Base-by-base conservation (phyloP, 2,797 vertebrate genomes). In the Ispidina picta region DNA sequence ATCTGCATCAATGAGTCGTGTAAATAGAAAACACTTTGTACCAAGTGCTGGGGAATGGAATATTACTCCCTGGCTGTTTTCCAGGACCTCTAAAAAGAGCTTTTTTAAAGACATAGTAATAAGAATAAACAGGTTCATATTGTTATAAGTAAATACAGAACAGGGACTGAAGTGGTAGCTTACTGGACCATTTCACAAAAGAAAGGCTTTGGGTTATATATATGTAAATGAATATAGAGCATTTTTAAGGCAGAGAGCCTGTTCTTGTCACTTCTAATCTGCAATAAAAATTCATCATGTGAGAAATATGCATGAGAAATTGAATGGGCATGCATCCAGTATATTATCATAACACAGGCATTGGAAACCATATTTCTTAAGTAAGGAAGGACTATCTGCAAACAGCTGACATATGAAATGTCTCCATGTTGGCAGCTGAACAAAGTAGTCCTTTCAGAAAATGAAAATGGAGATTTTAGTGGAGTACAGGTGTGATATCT, bases 211-310 rank as follows among this genome's bases (percentile, higher is more conserved):
- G 54, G 48, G 31, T 68, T 83, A 94, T 94, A 81, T 88, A 80
- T 90, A 85, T 89, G 95, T 80, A 96, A 96, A 94, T 89, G 4
- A 77, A 87, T 78, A 66, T 14, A 85, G 12, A 74, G 5, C 26
- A 83, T 88, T 94, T 95, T 91, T 86, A 80, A 90, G 82, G 65
- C 82, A 92, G 54, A 94, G 62, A 81, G 63, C 17, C 78, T 93
- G 86, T 90, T 94, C 84, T 95, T 92, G 79, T 89, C 89, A 66
- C 43, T 92, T 91, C 69, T 90, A 87, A 94, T 93, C 82, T 89
- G 69, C 84, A 93, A 80, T 93, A 88, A 92, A 93, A 87, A 90
- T 90, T 90, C 75, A 85, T 93, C 70, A 72, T 94, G 72, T 89
- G 80, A 89, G 51, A 92, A 95, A 93, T 93, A 91, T 81, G 48